Base-by-base conservation (phyloP, 35 echinoderm and acorn worm genomes). In the Anneissia japonica region DNA sequence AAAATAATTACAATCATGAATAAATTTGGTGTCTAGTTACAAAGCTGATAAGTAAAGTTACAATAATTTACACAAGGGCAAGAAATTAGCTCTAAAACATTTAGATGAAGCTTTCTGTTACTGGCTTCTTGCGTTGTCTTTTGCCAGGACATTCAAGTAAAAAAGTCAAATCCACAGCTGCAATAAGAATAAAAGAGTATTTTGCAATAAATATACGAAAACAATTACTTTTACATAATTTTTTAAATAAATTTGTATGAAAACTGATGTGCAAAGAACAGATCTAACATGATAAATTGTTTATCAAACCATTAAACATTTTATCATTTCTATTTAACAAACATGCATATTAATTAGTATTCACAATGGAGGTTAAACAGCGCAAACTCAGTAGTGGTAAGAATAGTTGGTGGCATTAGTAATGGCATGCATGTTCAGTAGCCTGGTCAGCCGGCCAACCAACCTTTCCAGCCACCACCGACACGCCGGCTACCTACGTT, bases 401-500 rank as follows among this genome's bases (percentile, higher is more conserved):
- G 51, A 64, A 23, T 64, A 64, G 51, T 64, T 64, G 51, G 51
- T 64, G 51, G 51, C 51, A 23, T 64, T 64, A 64, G 51, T 64
- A 64, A 64, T 12, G 16, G 4, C 40, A 45, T 45, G 40, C 40
- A 45, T 16, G 16, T 7, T 7, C 5, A 45, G 40, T 16, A 45
- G 40, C 16, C 40, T 45, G 51, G 51, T 64, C 51, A 64, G 51
- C 51, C 51, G 21, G 19, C 51, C 51, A 6, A 64, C 51, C 51
- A 64, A 64, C 51, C 51, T 64, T 9, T 64, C 51, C 26, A 12
- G 51, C 51, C 51, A 6, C 51, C 51, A 64, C 21, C 21, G 51
- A 64, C 51, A 64, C 40, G 40, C 40, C 51, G 14, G 51, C 51
- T 64, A 64, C 51, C 51, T 81, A 39, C 79, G 35, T 81, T 81